Evolutionary conservation across 1,140 invertebrate species (phyloP).

Genomic region (Drosophila fuyamai): DNA sequence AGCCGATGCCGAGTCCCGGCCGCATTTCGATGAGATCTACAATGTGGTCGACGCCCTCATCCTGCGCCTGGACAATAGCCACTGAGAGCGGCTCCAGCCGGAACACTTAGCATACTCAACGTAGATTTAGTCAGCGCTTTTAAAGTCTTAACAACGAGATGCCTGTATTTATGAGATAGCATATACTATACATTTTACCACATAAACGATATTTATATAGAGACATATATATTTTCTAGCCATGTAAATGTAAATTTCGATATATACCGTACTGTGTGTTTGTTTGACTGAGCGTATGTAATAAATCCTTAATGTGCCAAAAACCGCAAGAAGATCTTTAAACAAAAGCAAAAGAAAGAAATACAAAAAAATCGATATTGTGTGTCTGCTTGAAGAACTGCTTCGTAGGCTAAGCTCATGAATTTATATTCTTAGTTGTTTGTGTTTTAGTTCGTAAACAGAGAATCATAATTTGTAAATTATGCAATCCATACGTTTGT

Average conservation of each 20-base stretch:
- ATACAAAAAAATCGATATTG: slow-evolving; percentile 26
- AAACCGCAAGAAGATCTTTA: slow-evolving; percentile 47
- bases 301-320: slow-evolving; percentile 81
- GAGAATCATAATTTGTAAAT: slow-evolving; percentile 42
- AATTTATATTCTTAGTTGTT: slow-evolving; percentile 56
- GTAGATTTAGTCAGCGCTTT: slow-evolving; percentile 67
- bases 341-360: slow-evolving; percentile 16
- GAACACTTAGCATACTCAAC: slow-evolving; percentile 51
- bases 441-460: slow-evolving; percentile 44
- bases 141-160: slow-evolving; percentile 74
- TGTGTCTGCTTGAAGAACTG: slow-evolving; percentile 66
- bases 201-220: slow-evolving; percentile 54
- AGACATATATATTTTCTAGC: slow-evolving; percentile 65
- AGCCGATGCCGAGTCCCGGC: slow-evolving; percentile 94
- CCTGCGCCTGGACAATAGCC: slow-evolving; percentile 79
- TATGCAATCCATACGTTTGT: slow-evolving; percentile 48
- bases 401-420: slow-evolving; percentile 46
- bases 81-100: slow-evolving; percentile 47
- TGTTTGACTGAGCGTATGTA: slow-evolving; percentile 48
- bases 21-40: slow-evolving; percentile 96
- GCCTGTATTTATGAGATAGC: slow-evolving; percentile 79
- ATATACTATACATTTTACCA: slow-evolving; percentile 62
- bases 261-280: slow-evolving; percentile 30
- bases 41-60: slow-evolving; percentile 83
- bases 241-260: slow-evolving; percentile 67